These are phyloP conservation scores for Ommatoiulus sabulosus DNA, from an alignment of 2,888 invertebrate species.

Conservation along the genomic window DNA sequence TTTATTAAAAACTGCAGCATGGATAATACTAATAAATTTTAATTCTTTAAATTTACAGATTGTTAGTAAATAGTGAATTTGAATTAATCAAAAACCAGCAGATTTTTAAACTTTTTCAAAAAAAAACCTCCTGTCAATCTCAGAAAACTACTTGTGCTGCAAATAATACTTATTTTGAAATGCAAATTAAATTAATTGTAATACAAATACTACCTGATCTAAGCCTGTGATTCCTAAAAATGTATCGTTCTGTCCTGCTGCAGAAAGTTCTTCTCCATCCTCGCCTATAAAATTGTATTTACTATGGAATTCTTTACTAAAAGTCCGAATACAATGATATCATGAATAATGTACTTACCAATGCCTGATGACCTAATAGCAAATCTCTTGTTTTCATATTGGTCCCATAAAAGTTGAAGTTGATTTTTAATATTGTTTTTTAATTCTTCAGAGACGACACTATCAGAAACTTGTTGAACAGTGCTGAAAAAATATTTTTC, in stretches of 20 bases:
- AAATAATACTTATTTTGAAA: no score
- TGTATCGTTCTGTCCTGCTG: conserved; percentile 87
- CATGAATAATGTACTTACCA: conserved; percentile 3
- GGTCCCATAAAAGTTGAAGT: conserved; percentile 42
- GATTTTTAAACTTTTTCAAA: no score
- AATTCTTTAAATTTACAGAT: no score
- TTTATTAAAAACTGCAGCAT: no score
- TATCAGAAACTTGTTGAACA: background rate
- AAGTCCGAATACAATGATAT: background rate
- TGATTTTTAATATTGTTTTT: background rate
- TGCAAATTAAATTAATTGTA: no score
- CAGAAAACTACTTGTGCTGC: no score
- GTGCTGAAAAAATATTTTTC: background rate
- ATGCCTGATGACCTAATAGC: conserved; percentile 59
- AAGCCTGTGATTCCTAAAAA: conserved; percentile 75
- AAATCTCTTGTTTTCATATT: conserved; percentile 54
- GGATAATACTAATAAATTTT: no score
- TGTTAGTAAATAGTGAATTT: no score
- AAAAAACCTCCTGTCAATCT: no score
- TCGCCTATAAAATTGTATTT: conserved; percentile 71
- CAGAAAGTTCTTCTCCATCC: conserved; percentile 82
- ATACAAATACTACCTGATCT: conserved; percentile 63
- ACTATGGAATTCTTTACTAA: background rate
- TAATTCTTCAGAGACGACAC: background rate
- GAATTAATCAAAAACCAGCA: no score